Base-by-base conservation (phyloP, 2,888 invertebrate genomes). In the Drosophila mayaguana region DNA sequence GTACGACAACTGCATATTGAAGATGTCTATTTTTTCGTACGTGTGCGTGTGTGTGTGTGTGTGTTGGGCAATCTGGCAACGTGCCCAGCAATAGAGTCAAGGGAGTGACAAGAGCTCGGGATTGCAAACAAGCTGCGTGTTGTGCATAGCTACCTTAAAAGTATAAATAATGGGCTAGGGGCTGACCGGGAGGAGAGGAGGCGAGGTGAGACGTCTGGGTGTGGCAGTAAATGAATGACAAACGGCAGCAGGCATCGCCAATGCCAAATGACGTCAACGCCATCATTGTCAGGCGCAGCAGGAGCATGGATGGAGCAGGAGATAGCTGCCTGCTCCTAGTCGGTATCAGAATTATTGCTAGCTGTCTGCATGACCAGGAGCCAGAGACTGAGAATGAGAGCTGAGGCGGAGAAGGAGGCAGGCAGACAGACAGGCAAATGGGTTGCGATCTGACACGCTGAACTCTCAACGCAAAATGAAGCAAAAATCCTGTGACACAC, bases 1-100 rank as follows among this genome's bases (percentile, higher is more conserved):
- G 79, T 85, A 88, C 90, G 86, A 86, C 90, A 89, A 89, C 81
- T 88, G 90, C 90, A 86, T 77, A 89, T 89, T 86, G 90, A 83
- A 86, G 86, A 88, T 81, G 77, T 74, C 78, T 73, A 18, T 38
- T 53, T 45, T 53, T 34, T 34, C 40, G 22, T 25, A 8, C n/a
- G 8, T 36, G 20, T 14, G n/a, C n/a, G 3, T 38, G 14, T 36
- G 36, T 53, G 8, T 53, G 20, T 38, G 34, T 36, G 14, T 28
- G n/a, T 36, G 51, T 32, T 38, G 36, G 56, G 20, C 68, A 43
- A 50, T 66, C 61, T 51, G 83, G 72, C 80, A 54, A 43, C 32
- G 38, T 66, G 70, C 80, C 63, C 51, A 42, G 64, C 45, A 63
- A 61, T 56, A 25, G 50, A 60, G 56, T 14, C 53, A 38, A 68